Conservation (phyloP, 2,797 vertebrate species). For the Lagodon rhomboides region DNA sequence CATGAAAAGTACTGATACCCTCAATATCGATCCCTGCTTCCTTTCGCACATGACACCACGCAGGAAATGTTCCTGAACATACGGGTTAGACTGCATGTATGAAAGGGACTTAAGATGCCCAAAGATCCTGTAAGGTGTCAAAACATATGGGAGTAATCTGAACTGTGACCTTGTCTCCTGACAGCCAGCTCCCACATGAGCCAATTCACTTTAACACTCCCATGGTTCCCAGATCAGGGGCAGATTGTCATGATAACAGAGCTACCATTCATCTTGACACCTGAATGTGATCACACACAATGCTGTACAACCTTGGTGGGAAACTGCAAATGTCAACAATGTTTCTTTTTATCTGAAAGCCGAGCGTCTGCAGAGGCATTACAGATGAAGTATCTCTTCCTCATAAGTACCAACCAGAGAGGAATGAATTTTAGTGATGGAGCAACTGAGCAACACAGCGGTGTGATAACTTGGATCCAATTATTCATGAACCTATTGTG, state of each 20-base stretch:
- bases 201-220: slow-evolving; percentile 22
- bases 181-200: slow-evolving; percentile 27
- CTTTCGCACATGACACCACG: too few species aligned
- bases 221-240: slow-evolving; percentile 18
- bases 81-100: too few species aligned
- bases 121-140: slow-evolving; percentile 24
- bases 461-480: slow-evolving; percentile 10
- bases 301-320: slow-evolving; percentile 8
- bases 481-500: slow-evolving; percentile 14
- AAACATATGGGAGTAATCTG: slow-evolving; percentile 29
- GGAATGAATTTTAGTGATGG: neutral
- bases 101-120: slow-evolving; percentile 21
- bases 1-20: too few species aligned
- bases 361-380: neutral
- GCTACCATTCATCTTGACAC: slow-evolving; percentile 33
- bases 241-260: slow-evolving; percentile 15
- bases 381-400: slow-evolving; percentile 19
- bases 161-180: slow-evolving; percentile 18
- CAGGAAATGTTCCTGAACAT: too few species aligned
- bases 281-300: slow-evolving; percentile 13
- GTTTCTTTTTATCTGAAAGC: slow-evolving; percentile 31
- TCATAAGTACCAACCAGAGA: slow-evolving; percentile 11
- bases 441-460: neutral
- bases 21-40: too few species aligned
- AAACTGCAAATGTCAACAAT: slow-evolving; percentile 35